A percentile compares a stretch with the other conserved stretches of the same genome.
These are phyloP conservation scores for Uria lomvia DNA, from an alignment of 2,113 vertebrate species.

Conservation along the genomic window DNA sequence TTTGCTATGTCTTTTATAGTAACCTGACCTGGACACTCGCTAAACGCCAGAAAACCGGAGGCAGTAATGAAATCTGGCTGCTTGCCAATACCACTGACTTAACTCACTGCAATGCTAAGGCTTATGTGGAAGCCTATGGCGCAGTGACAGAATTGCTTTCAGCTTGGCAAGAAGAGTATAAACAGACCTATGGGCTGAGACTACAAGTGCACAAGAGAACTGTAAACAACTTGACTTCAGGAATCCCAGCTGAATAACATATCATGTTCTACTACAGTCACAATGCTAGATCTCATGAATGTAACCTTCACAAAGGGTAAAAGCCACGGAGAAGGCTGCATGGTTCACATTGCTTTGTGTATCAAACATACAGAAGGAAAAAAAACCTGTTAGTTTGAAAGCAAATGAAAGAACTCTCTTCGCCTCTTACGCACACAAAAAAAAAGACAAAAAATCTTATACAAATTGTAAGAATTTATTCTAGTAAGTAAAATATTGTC, in stretches of 20 bases:
- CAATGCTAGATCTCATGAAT: background rate
- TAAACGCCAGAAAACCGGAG: constrained; percentile 47
- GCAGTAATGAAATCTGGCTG: constrained; percentile 1
- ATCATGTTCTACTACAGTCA: background rate
- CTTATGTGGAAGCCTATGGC: background rate
- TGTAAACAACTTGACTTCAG: constrained; percentile 51
- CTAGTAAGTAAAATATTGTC: background rate
- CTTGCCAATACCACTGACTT: background rate
- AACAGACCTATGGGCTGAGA: constrained; percentile 35
- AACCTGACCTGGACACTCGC: constrained; percentile 16
- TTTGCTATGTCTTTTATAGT: background rate
- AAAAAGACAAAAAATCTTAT: background rate
- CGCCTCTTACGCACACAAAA: background rate
- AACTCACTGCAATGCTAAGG: background rate
- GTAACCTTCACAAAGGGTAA: constrained; percentile 43
- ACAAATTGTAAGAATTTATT: background rate
- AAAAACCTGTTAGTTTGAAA: background rate
- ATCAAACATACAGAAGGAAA: background rate
- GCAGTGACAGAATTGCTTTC: background rate
- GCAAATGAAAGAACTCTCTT: background rate
- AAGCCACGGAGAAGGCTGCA: background rate
- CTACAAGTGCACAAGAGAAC: background rate
- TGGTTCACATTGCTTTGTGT: background rate
- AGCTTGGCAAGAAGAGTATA: constrained; percentile 29
- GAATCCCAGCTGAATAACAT: constrained; percentile 28